A percentile compares a stretch with the other conserved stretches of the same genome.
phyloP scores from a whole-genome alignment of 2,797 vertebrate genomes.

The Apodemus agrarius region DNA sequence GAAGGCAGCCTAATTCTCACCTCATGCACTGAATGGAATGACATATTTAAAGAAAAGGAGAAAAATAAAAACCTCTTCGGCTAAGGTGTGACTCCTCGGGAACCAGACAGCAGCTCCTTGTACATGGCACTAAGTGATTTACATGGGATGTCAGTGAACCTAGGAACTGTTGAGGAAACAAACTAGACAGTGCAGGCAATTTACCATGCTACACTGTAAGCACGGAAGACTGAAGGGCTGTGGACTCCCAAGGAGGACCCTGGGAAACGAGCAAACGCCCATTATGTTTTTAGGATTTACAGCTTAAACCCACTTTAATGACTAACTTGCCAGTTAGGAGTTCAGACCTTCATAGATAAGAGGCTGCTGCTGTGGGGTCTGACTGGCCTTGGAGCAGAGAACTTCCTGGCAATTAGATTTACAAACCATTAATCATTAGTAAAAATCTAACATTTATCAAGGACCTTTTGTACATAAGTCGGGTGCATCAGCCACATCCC shows the following conservation, averaged over 20 bases:
- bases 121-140: not conserved
- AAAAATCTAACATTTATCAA: conserved; percentile 13
- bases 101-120: not conserved
- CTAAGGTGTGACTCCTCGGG: not conserved
- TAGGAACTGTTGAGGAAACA: not conserved
- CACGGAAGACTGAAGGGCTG: not conserved
- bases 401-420: conserved; percentile 42
- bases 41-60: not conserved
- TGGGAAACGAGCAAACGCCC: not conserved
- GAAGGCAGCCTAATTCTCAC: not conserved
- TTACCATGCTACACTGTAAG: not conserved
- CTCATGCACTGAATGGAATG: not conserved
- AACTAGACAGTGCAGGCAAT: not conserved
- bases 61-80: not conserved
- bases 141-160: not conserved
- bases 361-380: not conserved
- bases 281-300: not conserved
- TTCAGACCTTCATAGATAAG: not conserved
- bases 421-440: conserved; percentile 32
- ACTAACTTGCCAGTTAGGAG: not conserved
- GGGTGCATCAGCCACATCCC: not conserved
- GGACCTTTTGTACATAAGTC: not conserved
- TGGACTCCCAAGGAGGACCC: not conserved
- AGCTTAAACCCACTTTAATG: not conserved
- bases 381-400: conserved; percentile 15